Conservation (phyloP, 1,140 invertebrate species). For the Thalassaphorura encarpata region DNA sequence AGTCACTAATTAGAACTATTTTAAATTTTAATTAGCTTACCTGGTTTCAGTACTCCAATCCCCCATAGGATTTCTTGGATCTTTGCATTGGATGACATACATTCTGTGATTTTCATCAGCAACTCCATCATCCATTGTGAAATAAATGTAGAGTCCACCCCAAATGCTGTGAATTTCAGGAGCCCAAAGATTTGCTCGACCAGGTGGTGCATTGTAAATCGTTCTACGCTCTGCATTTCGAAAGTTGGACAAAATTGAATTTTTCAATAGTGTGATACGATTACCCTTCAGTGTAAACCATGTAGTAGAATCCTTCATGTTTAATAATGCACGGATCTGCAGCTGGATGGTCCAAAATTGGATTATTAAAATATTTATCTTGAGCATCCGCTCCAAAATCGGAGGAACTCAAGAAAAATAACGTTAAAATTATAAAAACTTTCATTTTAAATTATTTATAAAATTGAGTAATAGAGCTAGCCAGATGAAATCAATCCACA, state of each 20-base stretch:
- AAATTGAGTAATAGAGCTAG: too few species aligned
- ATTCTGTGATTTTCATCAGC: slow-evolving; percentile 16
- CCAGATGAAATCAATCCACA: too few species aligned
- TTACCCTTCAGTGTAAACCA: slow-evolving; percentile 10
- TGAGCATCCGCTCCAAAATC: too few species aligned
- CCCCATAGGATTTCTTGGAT: slow-evolving; percentile 11
- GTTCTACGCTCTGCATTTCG: slow-evolving; percentile 13
- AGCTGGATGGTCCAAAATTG: slow-evolving; percentile 15
- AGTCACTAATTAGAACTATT: neutral
- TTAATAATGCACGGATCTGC: slow-evolving; percentile 19
- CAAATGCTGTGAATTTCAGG: slow-evolving; percentile 20
- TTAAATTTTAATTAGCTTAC: slow-evolving; percentile 4
- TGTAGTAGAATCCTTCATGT: slow-evolving; percentile 10
- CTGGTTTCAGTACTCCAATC: neutral
- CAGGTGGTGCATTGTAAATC: slow-evolving; percentile 11
- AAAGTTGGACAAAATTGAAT: slow-evolving; percentile 17
- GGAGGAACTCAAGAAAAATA: too few species aligned
- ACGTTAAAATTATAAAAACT: too few species aligned
- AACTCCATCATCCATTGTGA: slow-evolving; percentile 22
- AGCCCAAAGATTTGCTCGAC: slow-evolving; percentile 17
- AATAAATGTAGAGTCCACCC: slow-evolving; percentile 18
- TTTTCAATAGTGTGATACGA: slow-evolving; percentile 13
- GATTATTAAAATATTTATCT: too few species aligned
- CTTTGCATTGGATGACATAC: slow-evolving; percentile 8
- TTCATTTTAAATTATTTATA: too few species aligned